phyloP scores from a whole-genome alignment of 2,797 vertebrate species.

The Pseudochirops corinnae region DNA sequence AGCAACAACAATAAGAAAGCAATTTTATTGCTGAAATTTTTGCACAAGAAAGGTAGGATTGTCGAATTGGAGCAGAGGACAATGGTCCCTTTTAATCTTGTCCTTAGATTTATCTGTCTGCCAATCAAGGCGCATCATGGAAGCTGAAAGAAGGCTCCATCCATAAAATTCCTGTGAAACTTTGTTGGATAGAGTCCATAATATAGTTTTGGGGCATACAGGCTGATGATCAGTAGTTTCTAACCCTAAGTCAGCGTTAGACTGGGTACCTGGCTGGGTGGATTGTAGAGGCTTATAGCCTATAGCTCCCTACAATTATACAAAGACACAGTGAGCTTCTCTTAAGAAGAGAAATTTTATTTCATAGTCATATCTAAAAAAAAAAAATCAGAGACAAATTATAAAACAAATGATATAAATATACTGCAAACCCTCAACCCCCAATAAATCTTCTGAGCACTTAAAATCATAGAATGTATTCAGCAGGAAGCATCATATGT shows the following conservation, averaged over 20 bases:
- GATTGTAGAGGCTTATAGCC: neutral
- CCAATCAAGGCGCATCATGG: neutral
- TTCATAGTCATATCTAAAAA: constrained; percentile 70
- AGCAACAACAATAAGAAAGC: neutral
- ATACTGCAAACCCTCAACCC: constrained; percentile 32
- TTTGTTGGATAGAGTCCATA: neutral
- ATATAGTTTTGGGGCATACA: neutral
- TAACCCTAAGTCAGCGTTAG: neutral
- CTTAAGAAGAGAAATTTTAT: constrained; percentile 73
- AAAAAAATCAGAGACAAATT: constrained; percentile 54
- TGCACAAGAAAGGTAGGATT: neutral
- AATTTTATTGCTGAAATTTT: neutral
- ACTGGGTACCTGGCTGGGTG: neutral
- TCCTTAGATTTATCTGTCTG: neutral
- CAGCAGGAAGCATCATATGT: constrained; percentile 20
- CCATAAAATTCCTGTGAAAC: neutral
- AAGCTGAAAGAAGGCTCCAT: neutral
- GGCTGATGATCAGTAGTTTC: neutral
- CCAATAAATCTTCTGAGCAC: constrained; percentile 37
- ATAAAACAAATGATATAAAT: constrained; percentile 50
- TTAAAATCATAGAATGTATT: constrained; percentile 12
- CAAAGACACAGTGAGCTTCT: constrained; percentile 68
- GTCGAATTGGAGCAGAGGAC: neutral
- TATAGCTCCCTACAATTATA: neutral
- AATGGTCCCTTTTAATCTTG: neutral